These are phyloP conservation scores for Coenobita brevimanus DNA, from an alignment of 1,140 invertebrate species.

Conservation along the genomic window DNA sequence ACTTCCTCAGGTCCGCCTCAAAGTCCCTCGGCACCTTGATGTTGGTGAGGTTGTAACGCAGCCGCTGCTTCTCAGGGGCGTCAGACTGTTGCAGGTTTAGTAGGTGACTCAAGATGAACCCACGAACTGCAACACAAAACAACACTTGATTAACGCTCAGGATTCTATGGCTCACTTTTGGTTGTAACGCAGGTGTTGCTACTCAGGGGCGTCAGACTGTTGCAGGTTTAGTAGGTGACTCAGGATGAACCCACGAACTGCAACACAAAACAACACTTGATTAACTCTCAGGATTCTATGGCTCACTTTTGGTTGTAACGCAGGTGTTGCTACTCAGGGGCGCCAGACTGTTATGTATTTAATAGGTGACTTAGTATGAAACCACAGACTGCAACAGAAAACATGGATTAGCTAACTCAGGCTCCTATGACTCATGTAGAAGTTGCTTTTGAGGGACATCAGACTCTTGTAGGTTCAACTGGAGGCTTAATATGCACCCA, in stretches of 20 bases:
- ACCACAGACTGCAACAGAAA: slow-evolving; percentile 31
- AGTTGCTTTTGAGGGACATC: slow-evolving; percentile 23
- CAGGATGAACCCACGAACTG: slow-evolving; percentile 48
- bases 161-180: too few species aligned
- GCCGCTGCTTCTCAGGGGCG: slow-evolving; percentile 17
- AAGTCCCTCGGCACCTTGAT: slow-evolving; percentile 22
- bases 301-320: too few species aligned
- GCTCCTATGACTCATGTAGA: too few species aligned
- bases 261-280: slow-evolving; percentile 13
- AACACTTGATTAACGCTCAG: too few species aligned
- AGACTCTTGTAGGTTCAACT: slow-evolving; percentile 27
- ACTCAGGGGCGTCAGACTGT: slow-evolving; percentile 17
- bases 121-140: slow-evolving; percentile 35
- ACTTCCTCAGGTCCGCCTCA: slow-evolving; percentile 23
- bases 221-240: slow-evolving; percentile 44
- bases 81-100: slow-evolving; percentile 30
- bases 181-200: slow-evolving; percentile 30
- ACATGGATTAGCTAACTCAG: too few species aligned
- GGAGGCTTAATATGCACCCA: slow-evolving; percentile 39
- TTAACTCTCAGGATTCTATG: too few species aligned
- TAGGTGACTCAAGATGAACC: slow-evolving; percentile 48
- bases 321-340: slow-evolving; percentile 23
- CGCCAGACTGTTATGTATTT: slow-evolving; percentile 23
- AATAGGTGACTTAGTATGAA: slow-evolving; percentile 46
- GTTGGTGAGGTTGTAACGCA: slow-evolving; percentile 25